A percentile compares a stretch with the other conserved stretches of the same genome.
phyloP scores from a whole-genome alignment of 1,140 invertebrate genomes.

The Drosophila parabipectinata region DNA sequence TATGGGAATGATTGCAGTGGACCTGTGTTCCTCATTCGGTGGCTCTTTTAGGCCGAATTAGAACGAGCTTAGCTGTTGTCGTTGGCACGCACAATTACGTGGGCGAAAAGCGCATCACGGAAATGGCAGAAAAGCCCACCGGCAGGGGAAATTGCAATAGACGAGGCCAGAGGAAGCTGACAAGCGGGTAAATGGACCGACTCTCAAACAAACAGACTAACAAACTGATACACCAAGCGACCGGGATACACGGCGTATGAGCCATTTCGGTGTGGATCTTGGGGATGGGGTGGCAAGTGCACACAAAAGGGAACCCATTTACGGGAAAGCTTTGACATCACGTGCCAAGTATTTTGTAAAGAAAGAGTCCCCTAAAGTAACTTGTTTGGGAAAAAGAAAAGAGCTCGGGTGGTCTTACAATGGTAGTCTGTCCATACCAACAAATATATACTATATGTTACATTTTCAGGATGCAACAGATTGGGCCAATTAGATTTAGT shows the following conservation, averaged over 20 bases:
- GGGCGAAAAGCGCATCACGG: conserved; percentile 43
- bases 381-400: background rate
- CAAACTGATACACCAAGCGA: background rate
- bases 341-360: conserved; percentile 26
- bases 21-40: conserved; percentile 4
- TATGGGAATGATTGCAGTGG: conserved; percentile 19
- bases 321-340: conserved; percentile 15
- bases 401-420: background rate
- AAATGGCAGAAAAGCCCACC: conserved; percentile 19
- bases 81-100: conserved; percentile 56
- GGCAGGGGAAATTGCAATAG: conserved; percentile 35
- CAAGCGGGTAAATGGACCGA: conserved; percentile 31
- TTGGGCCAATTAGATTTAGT: conserved; percentile 32
- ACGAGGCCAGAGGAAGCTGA: conserved; percentile 20
- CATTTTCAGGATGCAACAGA: conserved; percentile 22
- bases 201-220: conserved; percentile 29
- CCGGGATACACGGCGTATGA: conserved; percentile 12
- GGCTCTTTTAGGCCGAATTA: conserved; percentile 35
- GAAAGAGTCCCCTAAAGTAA: background rate
- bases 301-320: background rate
- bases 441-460: background rate
- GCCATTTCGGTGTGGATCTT: conserved; percentile 1
- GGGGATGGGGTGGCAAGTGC: background rate
- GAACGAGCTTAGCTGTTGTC: conserved; percentile 29
- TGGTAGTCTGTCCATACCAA: conserved; percentile 1